Evolutionary conservation across 1,140 invertebrate species (phyloP).

Genomic region (Plodia interpunctella): DNA sequence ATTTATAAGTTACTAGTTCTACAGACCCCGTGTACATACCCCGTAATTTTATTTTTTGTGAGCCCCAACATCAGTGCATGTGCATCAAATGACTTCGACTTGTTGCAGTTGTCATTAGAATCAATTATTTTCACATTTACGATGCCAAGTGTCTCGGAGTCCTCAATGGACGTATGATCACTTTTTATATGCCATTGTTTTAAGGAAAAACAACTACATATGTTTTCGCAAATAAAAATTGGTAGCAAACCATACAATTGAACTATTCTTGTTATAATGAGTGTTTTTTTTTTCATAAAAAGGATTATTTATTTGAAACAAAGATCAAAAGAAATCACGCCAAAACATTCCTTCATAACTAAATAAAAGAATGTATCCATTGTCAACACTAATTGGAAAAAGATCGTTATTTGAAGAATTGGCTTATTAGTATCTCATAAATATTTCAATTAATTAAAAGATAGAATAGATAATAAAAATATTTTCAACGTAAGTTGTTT

Average conservation of each 20-base stretch:
- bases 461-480: no score
- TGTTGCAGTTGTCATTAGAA: conserved; percentile 58
- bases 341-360: no score
- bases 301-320: no score
- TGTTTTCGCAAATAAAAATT: no score
- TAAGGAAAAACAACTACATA: conserved; percentile 10
- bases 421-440: not conserved
- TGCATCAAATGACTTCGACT: conserved; percentile 58
- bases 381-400: not conserved
- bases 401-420: not conserved
- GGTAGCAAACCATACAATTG: no score
- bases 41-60: conserved; percentile 46
- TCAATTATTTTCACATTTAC: conserved; percentile 72
- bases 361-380: not conserved
- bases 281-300: no score
- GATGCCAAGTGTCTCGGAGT: conserved; percentile 20
- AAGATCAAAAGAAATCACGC: no score
- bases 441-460: not conserved
- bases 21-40: conserved; percentile 4
- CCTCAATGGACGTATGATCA: conserved; percentile 55
- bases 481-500: no score
- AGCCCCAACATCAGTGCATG: conserved; percentile 44
- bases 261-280: no score
- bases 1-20: no score
- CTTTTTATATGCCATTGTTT: conserved; percentile 42